Conservation (phyloP, 1,140 invertebrate genomes). For the Achatina immaculata region DNA sequence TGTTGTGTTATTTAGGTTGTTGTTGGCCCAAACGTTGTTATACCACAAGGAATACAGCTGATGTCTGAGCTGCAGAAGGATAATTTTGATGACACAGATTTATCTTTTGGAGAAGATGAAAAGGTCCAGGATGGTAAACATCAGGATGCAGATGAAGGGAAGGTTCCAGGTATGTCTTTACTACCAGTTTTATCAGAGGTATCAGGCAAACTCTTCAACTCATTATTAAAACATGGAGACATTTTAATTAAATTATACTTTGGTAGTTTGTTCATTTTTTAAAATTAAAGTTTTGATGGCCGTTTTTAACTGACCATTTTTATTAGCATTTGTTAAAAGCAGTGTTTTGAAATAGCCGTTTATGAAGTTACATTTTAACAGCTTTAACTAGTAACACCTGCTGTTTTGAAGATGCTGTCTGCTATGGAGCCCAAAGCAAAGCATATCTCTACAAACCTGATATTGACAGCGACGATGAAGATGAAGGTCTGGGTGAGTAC, state of each 20-base stretch:
- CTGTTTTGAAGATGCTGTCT: constrained; percentile 12
- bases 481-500: constrained; percentile 12
- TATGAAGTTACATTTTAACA: too few species aligned
- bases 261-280: too few species aligned
- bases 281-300: too few species aligned
- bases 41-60: constrained; percentile 57
- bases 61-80: constrained; percentile 47
- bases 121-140: background rate
- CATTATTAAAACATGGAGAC: too few species aligned
- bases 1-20: constrained; percentile 63
- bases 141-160: constrained; percentile 40
- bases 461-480: constrained; percentile 30
- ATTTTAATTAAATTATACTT: too few species aligned
- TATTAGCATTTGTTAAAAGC: too few species aligned
- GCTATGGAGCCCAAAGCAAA: constrained; percentile 27
- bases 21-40: constrained; percentile 59
- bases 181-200: too few species aligned
- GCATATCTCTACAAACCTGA: constrained; percentile 3
- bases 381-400: too few species aligned
- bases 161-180: constrained; percentile 41
- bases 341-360: too few species aligned
- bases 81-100: constrained; percentile 48
- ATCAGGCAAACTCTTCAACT: too few species aligned
- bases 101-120: constrained; percentile 28
- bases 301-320: too few species aligned